These are phyloP conservation scores for Mycogona germanica DNA, from an alignment of 2,888 invertebrate genomes.

Conservation along the genomic window DNA sequence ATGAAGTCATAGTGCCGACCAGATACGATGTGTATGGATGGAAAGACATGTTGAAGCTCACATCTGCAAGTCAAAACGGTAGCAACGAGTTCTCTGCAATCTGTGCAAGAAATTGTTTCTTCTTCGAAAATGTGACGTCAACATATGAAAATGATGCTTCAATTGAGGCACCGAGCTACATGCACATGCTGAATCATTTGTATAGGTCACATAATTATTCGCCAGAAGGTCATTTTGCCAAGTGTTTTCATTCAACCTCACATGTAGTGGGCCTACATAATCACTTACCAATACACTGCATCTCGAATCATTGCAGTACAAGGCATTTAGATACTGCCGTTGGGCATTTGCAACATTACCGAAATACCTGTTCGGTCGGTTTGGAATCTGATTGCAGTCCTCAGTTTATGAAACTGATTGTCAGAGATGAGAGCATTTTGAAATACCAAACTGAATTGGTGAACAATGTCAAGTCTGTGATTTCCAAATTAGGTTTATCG, in stretches of 20 bases:
- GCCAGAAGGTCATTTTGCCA: conserved; percentile 82
- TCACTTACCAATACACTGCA: conserved; percentile 79
- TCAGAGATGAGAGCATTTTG: too few relatives aligned
- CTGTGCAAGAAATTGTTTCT: conserved; percentile 85
- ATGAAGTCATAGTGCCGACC: conserved; percentile 87
- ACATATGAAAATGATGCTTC: not conserved
- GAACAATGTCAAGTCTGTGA: too few relatives aligned
- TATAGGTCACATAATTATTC: conserved; percentile 81
- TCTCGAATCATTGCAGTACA: conserved; percentile 30
- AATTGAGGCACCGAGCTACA: conserved; percentile 24
- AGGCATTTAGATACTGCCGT: not conserved
- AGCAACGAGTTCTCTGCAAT: conserved; percentile 50
- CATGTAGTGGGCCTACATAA: conserved; percentile 80
- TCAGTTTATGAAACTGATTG: too few relatives aligned
- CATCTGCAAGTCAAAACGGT: not conserved
- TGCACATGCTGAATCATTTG: conserved; percentile 53
- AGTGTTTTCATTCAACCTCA: conserved; percentile 87
- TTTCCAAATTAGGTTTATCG: too few relatives aligned
- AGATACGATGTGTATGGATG: conserved; percentile 47
- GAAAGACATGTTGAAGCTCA: conserved; percentile 56
- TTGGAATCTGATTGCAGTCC: not conserved
- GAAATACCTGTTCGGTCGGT: not conserved
- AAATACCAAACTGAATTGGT: too few relatives aligned
- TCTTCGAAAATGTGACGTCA: conserved; percentile 59
- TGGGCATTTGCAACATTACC: not conserved